phyloP scores from a whole-genome alignment of 2,113 vertebrate species.

The Corythaeola cristata region DNA sequence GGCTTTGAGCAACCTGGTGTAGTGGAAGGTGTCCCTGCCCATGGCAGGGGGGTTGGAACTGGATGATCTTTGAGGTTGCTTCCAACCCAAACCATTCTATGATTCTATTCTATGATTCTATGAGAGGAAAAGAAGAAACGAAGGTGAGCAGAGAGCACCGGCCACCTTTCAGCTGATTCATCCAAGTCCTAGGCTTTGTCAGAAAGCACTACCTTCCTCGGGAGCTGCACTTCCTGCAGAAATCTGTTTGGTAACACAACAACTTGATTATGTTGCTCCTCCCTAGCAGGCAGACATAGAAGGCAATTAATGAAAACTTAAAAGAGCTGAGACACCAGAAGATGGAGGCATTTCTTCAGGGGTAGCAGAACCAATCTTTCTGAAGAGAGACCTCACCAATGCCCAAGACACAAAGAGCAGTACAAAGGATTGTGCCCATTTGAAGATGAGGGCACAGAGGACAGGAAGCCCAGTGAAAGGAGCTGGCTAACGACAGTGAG shows the following conservation, averaged over 20 bases:
- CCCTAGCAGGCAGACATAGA: neutral
- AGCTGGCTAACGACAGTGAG: neutral
- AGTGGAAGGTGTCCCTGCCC: no score
- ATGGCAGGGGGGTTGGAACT: no score
- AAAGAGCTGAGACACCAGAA: neutral
- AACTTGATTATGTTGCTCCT: rapidly evolving
- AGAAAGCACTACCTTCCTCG: neutral
- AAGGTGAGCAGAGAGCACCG: neutral
- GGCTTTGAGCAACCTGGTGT: no score
- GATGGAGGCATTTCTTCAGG: neutral
- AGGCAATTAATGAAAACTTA: neutral
- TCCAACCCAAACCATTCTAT: no score
- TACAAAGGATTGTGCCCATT: neutral
- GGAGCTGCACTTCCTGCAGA: neutral
- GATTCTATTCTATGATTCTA: no score
- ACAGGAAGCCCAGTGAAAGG: neutral
- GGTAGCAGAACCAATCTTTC: neutral
- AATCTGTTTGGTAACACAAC: neutral
- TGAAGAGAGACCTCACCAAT: rapidly evolving
- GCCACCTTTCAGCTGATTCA: neutral
- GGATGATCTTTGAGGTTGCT: no score
- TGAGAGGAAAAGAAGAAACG: neutral
- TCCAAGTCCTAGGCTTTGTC: neutral
- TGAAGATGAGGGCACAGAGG: neutral
- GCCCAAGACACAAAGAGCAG: neutral